These are phyloP conservation scores for Leptothorax acervorum DNA, from an alignment of 2,888 invertebrate genomes.

Conservation along the genomic window DNA sequence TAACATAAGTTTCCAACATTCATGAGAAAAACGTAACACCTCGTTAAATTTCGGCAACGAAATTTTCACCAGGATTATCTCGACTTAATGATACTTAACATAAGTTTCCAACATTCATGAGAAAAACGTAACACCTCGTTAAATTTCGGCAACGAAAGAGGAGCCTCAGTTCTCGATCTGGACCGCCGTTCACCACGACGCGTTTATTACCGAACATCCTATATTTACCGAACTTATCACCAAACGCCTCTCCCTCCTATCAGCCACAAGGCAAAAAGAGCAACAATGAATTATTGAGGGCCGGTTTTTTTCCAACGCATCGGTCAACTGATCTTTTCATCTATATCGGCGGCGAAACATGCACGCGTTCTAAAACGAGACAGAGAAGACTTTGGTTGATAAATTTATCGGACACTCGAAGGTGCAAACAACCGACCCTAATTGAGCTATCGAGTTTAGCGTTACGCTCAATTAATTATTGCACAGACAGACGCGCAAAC, in stretches of 20 bases:
- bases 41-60: no score
- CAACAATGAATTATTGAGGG: constrained; percentile 32
- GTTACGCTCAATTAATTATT: constrained; percentile 37
- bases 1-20: no score
- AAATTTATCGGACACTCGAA: constrained; percentile 38
- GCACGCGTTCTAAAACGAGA: constrained; percentile 15
- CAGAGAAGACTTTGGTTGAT: background rate
- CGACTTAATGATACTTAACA: no score
- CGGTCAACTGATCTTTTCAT: constrained; percentile 4
- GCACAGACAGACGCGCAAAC: constrained; percentile 23
- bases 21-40: no score
- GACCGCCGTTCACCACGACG: background rate
- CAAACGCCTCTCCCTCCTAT: background rate
- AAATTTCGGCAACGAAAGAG: background rate
- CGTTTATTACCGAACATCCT: constrained; percentile 15
- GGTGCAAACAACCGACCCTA: constrained; percentile 33
- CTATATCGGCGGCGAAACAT: background rate
- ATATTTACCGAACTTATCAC: constrained; percentile 17
- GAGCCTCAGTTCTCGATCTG: background rate
- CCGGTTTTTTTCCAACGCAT: constrained; percentile 31
- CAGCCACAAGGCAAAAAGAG: background rate
- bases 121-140: no score
- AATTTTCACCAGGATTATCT: no score
- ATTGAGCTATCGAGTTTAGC: constrained; percentile 38
- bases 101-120: no score